These are phyloP conservation scores for Delphinapterus leucas DNA, from an alignment of 2,113 vertebrate species.

Conservation along the genomic window DNA sequence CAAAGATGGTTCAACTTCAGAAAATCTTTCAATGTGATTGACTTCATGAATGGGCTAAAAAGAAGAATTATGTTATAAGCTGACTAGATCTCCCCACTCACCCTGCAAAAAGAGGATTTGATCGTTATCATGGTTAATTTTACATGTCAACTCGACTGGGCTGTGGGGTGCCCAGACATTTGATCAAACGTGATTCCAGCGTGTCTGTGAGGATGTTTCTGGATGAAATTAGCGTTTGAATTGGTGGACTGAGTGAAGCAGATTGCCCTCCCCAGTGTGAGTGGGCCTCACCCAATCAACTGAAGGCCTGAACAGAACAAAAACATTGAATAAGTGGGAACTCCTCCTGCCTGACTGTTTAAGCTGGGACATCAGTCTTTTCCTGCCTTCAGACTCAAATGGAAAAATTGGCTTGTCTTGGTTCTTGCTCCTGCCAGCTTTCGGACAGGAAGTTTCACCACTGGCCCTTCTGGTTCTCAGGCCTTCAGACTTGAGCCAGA, in stretches of 20 bases:
- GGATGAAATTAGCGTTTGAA: not conserved
- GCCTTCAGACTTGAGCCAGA: not conserved
- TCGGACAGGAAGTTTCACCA: not conserved
- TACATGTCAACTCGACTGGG: rapidly evolving
- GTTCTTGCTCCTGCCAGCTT: not conserved
- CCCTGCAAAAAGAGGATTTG: not conserved
- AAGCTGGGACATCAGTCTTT: not conserved
- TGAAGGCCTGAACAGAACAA: not conserved
- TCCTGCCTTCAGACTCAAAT: not conserved
- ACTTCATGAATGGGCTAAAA: not conserved
- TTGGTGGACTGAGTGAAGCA: not conserved
- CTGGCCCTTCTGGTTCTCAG: not conserved
- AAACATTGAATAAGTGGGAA: not conserved
- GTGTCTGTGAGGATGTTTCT: not conserved
- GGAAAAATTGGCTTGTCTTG: not conserved
- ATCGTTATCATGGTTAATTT: not conserved
- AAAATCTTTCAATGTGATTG: not conserved
- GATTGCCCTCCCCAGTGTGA: not conserved
- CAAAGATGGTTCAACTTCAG: not conserved
- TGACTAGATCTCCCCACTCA: rapidly evolving
- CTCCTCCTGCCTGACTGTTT: no score
- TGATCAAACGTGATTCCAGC: not conserved
- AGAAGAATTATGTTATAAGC: not conserved
- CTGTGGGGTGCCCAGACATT: not conserved
- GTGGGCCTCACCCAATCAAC: not conserved